A percentile compares a stretch with the other conserved stretches of the same genome.
These are phyloP conservation scores for Ctenicera cuprea DNA, from an alignment of 2,888 invertebrate genomes.

Conservation along the genomic window DNA sequence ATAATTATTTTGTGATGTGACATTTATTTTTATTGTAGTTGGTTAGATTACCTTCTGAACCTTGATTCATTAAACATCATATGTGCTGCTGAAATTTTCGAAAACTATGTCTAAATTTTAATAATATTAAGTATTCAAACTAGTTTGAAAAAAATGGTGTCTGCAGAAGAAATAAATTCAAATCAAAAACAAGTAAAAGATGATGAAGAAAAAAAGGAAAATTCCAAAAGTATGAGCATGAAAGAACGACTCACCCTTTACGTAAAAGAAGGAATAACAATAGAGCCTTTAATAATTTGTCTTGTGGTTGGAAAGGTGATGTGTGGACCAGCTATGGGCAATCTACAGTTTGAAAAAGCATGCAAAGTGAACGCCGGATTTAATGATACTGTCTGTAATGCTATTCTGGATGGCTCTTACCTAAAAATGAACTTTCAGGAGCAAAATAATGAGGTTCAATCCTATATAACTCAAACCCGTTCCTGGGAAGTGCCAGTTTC, in stretches of 20 bases:
- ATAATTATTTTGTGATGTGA: neutral
- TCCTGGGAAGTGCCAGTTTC: conserved; percentile 68
- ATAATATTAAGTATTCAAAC: neutral
- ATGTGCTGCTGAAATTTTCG: too few relatives aligned
- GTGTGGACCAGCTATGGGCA: conserved; percentile 72
- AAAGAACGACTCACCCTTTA: conserved; percentile 13
- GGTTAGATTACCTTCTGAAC: too few relatives aligned
- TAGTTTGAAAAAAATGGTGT: neutral
- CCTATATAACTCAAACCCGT: conserved; percentile 72
- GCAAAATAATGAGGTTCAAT: conserved; percentile 72
- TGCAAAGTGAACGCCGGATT: conserved; percentile 74
- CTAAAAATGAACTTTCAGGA: conserved; percentile 63
- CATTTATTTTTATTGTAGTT: too few relatives aligned
- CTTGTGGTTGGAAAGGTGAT: conserved; percentile 66
- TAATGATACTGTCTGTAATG: conserved; percentile 73
- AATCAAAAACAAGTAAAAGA: neutral
- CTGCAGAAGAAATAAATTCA: neutral
- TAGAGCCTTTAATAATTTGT: conserved; percentile 68
- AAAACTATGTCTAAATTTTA: neutral
- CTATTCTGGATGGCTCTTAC: conserved; percentile 65
- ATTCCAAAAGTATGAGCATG: conserved; percentile 24
- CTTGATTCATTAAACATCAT: too few relatives aligned
- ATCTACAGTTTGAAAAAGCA: conserved; percentile 76
- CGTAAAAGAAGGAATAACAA: conserved; percentile 71
- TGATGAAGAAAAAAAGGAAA: neutral